These are phyloP conservation scores for Sandelia bainsii DNA, from an alignment of 2,797 vertebrate species.

Conservation along the genomic window DNA sequence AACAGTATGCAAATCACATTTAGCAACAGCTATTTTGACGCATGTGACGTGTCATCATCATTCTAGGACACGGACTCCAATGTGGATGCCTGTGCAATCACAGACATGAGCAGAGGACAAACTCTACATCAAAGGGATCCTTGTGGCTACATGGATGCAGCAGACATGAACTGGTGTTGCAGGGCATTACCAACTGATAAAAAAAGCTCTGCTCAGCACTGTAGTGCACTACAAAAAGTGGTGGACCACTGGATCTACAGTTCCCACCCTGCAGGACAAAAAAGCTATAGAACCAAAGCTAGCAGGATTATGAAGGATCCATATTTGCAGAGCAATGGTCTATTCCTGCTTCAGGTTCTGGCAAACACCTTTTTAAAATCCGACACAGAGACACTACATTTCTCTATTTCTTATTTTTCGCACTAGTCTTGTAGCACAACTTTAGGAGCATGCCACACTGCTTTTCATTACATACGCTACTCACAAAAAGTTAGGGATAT, in stretches of 20 bases:
- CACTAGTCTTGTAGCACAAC: background rate
- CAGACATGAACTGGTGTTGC: background rate
- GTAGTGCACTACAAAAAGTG: background rate
- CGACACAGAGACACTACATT: background rate
- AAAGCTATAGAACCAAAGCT: background rate
- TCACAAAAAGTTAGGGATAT: no score
- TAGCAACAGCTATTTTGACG: no score
- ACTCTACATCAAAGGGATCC: background rate
- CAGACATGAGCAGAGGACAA: background rate
- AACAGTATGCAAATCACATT: no score
- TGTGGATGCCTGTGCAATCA: background rate
- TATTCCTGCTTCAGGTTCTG: background rate
- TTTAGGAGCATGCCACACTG: background rate
- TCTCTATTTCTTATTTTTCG: background rate
- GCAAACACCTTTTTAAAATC: background rate
- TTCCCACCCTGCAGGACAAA: background rate
- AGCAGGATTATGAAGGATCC: background rate
- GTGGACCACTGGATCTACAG: no score
- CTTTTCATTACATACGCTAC: background rate
- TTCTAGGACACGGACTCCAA: no score
- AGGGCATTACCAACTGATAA: background rate
- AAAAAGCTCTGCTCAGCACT: background rate
- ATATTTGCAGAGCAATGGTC: background rate
- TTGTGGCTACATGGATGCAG: background rate
- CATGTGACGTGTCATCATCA: no score